Evolutionary conservation across 2,113 vertebrate genomes (phyloP).

Genomic region (Scytalopus superciliaris): DNA sequence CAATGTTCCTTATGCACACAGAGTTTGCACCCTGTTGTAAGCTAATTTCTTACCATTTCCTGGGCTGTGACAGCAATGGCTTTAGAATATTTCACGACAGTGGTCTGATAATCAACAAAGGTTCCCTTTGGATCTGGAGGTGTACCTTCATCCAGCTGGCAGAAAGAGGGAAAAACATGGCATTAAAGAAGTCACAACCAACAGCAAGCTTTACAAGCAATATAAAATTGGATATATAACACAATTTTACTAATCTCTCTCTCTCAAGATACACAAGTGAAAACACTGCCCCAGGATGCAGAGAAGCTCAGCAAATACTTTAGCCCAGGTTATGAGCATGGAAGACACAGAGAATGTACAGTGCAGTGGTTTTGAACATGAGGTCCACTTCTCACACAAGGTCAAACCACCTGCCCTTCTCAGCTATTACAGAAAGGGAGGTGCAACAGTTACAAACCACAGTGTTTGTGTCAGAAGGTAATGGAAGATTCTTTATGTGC

Average conservation of each 20-base stretch:
- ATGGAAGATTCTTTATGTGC: not conserved
- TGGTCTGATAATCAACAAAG: constrained; percentile 98
- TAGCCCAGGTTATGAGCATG: fast-evolving
- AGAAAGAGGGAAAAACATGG: not conserved
- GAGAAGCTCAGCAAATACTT: not conserved
- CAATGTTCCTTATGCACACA: fast-evolving
- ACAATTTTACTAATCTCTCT: not conserved
- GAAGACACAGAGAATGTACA: not conserved
- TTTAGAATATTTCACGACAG: constrained; percentile 97
- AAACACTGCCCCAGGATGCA: not conserved
- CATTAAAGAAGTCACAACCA: not conserved
- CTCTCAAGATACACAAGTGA: not conserved
- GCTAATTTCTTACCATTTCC: constrained; percentile 89
- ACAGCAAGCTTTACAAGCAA: not conserved
- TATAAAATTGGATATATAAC: not conserved
- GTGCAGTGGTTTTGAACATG: not conserved
- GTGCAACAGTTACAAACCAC: not conserved
- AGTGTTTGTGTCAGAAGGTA: not conserved
- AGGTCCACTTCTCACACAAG: not conserved
- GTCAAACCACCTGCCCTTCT: not conserved
- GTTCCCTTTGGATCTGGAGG: constrained; percentile 92
- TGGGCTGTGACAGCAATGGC: constrained; percentile 96
- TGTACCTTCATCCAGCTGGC: constrained; percentile 92
- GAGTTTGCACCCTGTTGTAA: not conserved
- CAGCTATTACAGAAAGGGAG: not conserved